phyloP scores from a whole-genome alignment of 1,140 invertebrate species.

The Frieseomelitta varia region DNA sequence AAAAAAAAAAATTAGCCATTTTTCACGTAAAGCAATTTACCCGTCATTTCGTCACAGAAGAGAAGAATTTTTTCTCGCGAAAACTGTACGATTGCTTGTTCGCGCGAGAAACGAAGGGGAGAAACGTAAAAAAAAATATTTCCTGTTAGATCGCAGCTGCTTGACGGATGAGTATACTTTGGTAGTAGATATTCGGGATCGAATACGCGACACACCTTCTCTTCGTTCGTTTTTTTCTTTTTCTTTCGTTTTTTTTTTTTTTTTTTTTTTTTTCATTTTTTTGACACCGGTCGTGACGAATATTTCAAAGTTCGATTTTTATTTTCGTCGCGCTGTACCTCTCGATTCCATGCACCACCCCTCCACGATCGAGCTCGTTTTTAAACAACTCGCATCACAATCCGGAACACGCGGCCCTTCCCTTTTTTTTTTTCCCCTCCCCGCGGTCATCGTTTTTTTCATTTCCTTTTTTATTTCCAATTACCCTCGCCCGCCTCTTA shows the following conservation, averaged over 20 bases:
- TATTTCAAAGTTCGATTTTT: slow-evolving; percentile 42
- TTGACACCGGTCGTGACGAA: slow-evolving; percentile 35
- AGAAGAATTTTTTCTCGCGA: too few relatives aligned
- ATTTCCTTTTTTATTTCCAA: neutral
- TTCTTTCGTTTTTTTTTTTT: neutral
- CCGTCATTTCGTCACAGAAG: too few relatives aligned
- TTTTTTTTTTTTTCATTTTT: neutral
- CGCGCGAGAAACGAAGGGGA: neutral
- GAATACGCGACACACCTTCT: neutral
- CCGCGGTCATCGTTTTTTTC: neutral
- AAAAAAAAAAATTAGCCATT: too few relatives aligned
- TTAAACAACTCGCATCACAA: slow-evolving; percentile 26
- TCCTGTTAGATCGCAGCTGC: slow-evolving; percentile 7
- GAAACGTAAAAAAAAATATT: neutral
- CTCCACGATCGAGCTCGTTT: slow-evolving; percentile 27
- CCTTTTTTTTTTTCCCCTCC: neutral
- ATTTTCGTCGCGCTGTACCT: slow-evolving; percentile 31
- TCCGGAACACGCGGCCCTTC: slow-evolving; percentile 17
- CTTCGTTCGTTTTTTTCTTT: neutral
- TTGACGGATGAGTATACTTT: slow-evolving; percentile 28
- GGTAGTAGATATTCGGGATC: neutral
- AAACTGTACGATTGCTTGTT: neutral
- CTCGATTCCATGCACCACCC: neutral
- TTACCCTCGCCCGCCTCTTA: neutral
- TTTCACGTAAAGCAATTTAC: too few relatives aligned